phyloP scores from a whole-genome alignment of 2,113 vertebrate genomes.

The Albula glossodonta region DNA sequence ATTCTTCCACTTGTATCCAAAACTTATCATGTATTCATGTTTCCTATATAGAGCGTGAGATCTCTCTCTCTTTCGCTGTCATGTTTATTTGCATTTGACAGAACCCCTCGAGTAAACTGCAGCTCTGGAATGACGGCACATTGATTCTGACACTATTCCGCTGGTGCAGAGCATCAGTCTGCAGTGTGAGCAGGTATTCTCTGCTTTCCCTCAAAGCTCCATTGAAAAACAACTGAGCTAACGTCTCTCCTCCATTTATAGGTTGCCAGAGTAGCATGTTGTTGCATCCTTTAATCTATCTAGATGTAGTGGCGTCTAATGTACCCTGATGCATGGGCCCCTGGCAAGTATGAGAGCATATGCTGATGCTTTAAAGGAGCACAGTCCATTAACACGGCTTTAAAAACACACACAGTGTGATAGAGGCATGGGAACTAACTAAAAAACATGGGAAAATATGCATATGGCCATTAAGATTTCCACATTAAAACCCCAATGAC shows the following conservation, averaged over 20 bases:
- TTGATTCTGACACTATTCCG: background rate
- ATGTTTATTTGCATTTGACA: background rate
- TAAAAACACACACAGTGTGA: background rate
- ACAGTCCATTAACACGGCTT: background rate
- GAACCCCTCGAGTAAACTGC: background rate
- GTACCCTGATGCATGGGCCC: too few species aligned
- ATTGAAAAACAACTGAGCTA: background rate
- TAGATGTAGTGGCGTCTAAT: too few species aligned
- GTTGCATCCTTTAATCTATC: too few species aligned
- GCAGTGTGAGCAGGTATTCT: background rate
- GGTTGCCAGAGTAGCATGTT: background rate
- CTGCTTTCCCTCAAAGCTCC: background rate
- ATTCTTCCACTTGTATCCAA: too few species aligned
- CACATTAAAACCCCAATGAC: too few species aligned
- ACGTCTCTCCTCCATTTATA: background rate
- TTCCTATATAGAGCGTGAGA: too few species aligned
- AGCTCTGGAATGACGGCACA: background rate
- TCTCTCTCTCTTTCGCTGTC: too few species aligned
- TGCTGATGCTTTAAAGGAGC: background rate
- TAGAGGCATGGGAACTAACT: too few species aligned
- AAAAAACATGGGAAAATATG: too few species aligned
- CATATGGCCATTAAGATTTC: too few species aligned
- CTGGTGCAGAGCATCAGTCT: background rate
- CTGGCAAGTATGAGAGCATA: background rate
- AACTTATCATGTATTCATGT: too few species aligned